phyloP scores from a whole-genome alignment of 2,113 vertebrate species.

The Nesogale talazaci region DNA sequence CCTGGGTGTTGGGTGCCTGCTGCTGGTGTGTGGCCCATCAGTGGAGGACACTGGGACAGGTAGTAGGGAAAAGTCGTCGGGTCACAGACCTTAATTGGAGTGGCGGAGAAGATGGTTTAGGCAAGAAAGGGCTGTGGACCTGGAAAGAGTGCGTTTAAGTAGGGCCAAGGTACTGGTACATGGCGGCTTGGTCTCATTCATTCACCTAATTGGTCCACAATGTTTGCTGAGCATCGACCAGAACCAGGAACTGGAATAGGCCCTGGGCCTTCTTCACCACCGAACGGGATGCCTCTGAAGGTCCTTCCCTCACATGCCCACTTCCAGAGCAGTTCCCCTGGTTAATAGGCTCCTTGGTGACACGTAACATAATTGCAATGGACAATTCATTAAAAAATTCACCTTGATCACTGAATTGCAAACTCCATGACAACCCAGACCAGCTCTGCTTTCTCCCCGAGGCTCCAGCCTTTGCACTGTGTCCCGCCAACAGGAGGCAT shows the following conservation, averaged over 20 bases:
- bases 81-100: neutral
- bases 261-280: neutral
- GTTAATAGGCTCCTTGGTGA: neutral
- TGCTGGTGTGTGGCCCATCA: neutral
- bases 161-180: neutral
- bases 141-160: neutral
- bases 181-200: neutral
- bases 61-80: neutral
- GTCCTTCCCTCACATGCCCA: too few species aligned
- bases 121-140: neutral
- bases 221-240: neutral
- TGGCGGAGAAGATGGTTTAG: neutral
- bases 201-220: neutral
- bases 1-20: neutral
- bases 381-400: neutral
- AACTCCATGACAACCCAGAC: neutral
- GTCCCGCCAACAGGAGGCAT: accelerated
- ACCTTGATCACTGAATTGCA: neutral
- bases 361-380: neutral
- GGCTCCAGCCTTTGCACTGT: neutral
- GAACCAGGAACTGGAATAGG: accelerated
- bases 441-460: neutral
- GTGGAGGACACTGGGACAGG: neutral
- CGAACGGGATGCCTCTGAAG: neutral
- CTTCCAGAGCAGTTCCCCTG: neutral